These are phyloP conservation scores for Desmophyllum pertusum DNA, from an alignment of 92 coral and sea anemone species.

Conservation along the genomic window DNA sequence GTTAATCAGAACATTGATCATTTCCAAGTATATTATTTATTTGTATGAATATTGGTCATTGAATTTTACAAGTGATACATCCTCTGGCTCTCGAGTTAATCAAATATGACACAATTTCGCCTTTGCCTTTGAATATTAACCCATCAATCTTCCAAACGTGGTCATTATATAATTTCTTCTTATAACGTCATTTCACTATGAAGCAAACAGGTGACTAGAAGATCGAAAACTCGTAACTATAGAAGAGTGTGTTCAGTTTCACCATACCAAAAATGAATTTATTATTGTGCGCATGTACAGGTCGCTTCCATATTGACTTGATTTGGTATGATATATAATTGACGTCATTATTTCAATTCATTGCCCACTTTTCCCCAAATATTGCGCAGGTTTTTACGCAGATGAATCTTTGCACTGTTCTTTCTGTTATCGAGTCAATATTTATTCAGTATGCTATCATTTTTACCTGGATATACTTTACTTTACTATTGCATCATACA, in stretches of 20 bases:
- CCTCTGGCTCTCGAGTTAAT: background rate
- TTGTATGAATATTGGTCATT: background rate
- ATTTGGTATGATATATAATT: background rate
- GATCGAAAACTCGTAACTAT: background rate
- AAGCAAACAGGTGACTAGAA: background rate
- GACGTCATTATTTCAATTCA: background rate
- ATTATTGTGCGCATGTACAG: background rate
- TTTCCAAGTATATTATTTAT: background rate
- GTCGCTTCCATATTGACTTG: background rate
- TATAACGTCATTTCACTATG: no score
- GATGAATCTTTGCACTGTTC: background rate
- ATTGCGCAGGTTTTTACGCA: background rate
- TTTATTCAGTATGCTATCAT: background rate
- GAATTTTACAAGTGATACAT: background rate
- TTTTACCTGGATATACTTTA: background rate
- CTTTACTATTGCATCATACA: background rate
- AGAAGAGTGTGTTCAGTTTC: no score
- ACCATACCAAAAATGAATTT: background rate
- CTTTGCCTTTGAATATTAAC: background rate
- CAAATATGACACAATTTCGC: background rate
- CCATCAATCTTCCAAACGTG: background rate
- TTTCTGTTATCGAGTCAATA: background rate
- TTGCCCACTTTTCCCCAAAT: background rate
- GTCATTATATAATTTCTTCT: no score
- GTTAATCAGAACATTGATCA: constrained; percentile 11